Conservation (phyloP, 2,797 vertebrate species). For the Australoheros facetus region DNA sequence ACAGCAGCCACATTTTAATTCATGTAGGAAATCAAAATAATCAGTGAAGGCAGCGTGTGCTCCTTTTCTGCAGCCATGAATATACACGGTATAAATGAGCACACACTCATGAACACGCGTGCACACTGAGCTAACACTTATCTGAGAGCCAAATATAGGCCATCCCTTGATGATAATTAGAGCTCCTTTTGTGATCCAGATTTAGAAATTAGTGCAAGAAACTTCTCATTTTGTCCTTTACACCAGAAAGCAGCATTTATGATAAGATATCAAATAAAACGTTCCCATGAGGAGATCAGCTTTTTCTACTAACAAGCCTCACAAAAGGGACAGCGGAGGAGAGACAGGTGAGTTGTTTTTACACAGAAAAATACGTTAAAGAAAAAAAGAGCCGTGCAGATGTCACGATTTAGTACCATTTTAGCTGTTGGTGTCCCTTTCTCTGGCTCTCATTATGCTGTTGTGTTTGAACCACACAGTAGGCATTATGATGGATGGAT, state of each 20-base stretch:
- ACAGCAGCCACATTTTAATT: neutral
- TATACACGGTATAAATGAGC: neutral
- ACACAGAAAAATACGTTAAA: neutral
- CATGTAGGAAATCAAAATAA: neutral
- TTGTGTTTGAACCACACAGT: neutral
- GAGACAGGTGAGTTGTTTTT: neutral
- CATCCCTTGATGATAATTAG: conserved; percentile 54
- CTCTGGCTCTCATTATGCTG: neutral
- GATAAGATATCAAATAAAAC: neutral
- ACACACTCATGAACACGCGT: neutral
- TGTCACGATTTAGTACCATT: neutral
- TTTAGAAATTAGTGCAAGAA: conserved; percentile 45
- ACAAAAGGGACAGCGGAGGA: neutral
- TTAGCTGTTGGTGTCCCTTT: neutral
- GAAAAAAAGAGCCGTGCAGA: neutral
- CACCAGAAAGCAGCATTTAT: neutral
- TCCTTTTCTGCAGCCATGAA: conserved; percentile 9
- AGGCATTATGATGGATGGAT: neutral
- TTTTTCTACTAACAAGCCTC: neutral
- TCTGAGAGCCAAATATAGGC: conserved; percentile 57
- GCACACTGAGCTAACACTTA: conserved; percentile 9
- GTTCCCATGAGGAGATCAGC: neutral
- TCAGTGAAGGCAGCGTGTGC: neutral
- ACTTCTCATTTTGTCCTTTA: conserved; percentile 4
- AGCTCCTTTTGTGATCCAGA: conserved; percentile 36